Evolutionary conservation across 2,113 vertebrate genomes (phyloP), one percentile per base, ranked within the genome.

Genomic region (Corythornis madagascariensis): DNA sequence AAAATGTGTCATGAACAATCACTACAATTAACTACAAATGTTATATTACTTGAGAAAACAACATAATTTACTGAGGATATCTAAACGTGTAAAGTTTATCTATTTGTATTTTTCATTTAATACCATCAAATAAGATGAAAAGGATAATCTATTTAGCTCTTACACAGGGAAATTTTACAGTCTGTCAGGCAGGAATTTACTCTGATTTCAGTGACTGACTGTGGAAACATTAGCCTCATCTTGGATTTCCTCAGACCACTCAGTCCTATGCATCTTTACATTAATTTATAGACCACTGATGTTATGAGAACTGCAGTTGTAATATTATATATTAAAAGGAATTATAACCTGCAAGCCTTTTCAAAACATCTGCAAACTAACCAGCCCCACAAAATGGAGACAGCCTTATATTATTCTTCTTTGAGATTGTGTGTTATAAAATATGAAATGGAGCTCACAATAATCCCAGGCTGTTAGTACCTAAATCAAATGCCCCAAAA

Each of bases 241-340:
- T 21, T 86, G 10, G 7, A 26, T 80, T 81, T 74, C 47, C 61
- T 91, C 75, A 91, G 74, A 89, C 10, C 57, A 82, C 85, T 65
- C 55, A 83, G 87, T 63, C 33, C 47, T 26, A 20, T 67, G 29
- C 14, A 48, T 55, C 35, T 93, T 94, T 95, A 81, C 79, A 89
- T 73, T 77, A 80, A 91, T 90, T 86, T 86, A 70, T 24, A 35
- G 82, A 91, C 52, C 72, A 83, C 47, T 67, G 47, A 88, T 90
- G 76, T 89, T 86, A 31, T 35, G 20, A 60, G 8, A 42, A 43
- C 45, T 2, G 5, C 71, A 22, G 10, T 33, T 76, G 65, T 59
- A 75, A 77, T 90, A 77, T 90, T 78, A 20, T 47, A 7, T 77
- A 47, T 42, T 42, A 61, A 56, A 7, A n/a, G 29, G 93, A 95